Evolutionary conservation across 2,113 vertebrate species (phyloP).

Genomic region (Montifringilla adamsi): DNA sequence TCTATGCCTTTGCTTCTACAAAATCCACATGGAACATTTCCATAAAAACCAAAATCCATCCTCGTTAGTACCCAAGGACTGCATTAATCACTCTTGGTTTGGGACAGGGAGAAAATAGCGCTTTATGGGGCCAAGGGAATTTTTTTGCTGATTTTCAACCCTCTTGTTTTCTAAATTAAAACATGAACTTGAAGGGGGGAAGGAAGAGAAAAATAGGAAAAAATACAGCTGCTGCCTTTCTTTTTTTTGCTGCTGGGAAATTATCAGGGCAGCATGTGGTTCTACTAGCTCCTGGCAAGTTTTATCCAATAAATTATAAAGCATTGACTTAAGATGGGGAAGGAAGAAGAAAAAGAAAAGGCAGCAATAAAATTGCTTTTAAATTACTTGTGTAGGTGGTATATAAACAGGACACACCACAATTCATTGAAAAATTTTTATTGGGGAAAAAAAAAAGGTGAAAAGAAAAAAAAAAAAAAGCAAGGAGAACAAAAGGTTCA

Average conservation of each 20-base stretch:
- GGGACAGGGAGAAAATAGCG: not conserved
- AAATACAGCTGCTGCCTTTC: not conserved
- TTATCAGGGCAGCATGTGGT: conserved; percentile 4
- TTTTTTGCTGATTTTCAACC: not conserved
- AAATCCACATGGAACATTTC: not conserved
- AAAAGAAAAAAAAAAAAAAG: not conserved
- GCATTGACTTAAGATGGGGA: not conserved
- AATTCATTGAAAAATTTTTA: not conserved
- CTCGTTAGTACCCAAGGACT: not conserved
- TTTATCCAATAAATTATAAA: conserved; percentile 16
- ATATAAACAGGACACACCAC: not conserved
- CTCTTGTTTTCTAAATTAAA: conserved; percentile 25
- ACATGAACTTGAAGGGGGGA: not conserved
- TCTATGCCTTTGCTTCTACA: not conserved
- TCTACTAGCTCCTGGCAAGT: not conserved
- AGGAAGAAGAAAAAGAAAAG: not conserved
- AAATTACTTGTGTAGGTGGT: not conserved
- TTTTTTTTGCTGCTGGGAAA: conserved; percentile 1
- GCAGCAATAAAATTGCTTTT: conserved; percentile 30
- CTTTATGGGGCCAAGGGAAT: not conserved
- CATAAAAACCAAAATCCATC: not conserved
- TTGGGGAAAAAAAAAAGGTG: not conserved
- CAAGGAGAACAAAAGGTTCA: not conserved
- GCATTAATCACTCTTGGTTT: not conserved
- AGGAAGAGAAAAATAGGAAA: not conserved